Percentiles rank a stretch among this genome's conserved stretches.
phyloP scores from a whole-genome alignment of 2,797 vertebrate genomes.

The Parauchenoglanis ngamensis region DNA sequence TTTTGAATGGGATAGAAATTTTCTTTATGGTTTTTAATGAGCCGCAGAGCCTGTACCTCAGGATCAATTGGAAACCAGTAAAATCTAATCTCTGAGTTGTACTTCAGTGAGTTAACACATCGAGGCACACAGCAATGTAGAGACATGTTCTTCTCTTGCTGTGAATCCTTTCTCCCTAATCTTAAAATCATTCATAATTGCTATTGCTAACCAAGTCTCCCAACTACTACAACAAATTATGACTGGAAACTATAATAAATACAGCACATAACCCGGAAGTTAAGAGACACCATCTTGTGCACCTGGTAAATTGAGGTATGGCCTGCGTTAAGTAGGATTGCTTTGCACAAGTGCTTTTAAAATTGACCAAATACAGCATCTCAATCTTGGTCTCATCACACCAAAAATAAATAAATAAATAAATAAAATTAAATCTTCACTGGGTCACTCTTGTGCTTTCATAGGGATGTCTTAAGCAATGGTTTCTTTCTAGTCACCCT shows the following conservation, averaged over 20 bases:
- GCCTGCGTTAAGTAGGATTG: too few species aligned
- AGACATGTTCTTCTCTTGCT: not conserved
- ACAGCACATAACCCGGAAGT: too few species aligned
- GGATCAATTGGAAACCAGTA: not conserved
- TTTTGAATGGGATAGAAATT: not conserved
- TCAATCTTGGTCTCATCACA: too few species aligned
- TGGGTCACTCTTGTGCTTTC: conserved; percentile 36
- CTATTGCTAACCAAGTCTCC: not conserved
- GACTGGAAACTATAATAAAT: too few species aligned
- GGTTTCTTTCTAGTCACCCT: not conserved
- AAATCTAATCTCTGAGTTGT: not conserved
- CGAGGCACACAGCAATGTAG: not conserved
- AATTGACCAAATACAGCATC: too few species aligned
- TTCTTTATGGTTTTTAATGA: not conserved
- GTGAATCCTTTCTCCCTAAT: not conserved
- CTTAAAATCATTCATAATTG: not conserved
- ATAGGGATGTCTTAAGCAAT: conserved; percentile 58
- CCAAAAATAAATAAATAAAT: too few species aligned
- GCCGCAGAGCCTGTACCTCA: not conserved
- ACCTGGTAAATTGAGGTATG: too few species aligned
- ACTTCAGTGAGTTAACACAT: not conserved
- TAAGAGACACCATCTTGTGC: too few species aligned
- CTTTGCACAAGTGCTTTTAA: too few species aligned
- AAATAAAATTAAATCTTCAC: too few species aligned
- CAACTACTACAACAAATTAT: not conserved